These are phyloP conservation scores for Seriola aureovittata DNA, from an alignment of 2,113 vertebrate genomes.

Conservation along the genomic window DNA sequence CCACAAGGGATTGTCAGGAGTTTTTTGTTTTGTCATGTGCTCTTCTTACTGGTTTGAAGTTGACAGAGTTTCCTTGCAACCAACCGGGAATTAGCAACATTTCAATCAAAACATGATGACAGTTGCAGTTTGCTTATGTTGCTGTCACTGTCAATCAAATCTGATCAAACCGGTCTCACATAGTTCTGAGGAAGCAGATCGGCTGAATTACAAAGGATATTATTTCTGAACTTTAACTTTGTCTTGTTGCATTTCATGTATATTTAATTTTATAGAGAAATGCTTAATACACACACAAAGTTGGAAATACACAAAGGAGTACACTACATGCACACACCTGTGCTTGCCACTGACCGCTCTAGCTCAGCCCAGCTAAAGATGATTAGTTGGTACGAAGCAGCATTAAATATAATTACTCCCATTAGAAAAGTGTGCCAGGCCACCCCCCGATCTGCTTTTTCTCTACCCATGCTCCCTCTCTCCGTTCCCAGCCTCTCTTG, in stretches of 20 bases:
- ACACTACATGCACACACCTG: conserved; percentile 9
- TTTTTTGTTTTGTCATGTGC: neutral
- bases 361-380: conserved; percentile 38
- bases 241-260: neutral
- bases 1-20: too few species aligned
- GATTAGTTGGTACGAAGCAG: conserved; percentile 55
- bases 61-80: neutral
- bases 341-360: conserved; percentile 16
- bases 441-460: neutral
- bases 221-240: neutral
- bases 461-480: conserved; percentile 14
- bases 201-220: neutral
- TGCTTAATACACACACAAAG: neutral
- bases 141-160: neutral
- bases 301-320: neutral
- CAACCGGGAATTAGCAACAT: neutral
- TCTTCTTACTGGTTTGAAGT: neutral
- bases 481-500: conserved; percentile 23
- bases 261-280: neutral
- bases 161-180: neutral
- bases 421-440: conserved; percentile 21
- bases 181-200: neutral
- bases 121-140: neutral
- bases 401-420: conserved; percentile 53
- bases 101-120: neutral